Percentiles rank a stretch among this genome's conserved stretches.
These are phyloP conservation scores for Cyphomyrus plagiostoma DNA, from an alignment of 2,113 vertebrate species.

Conservation along the genomic window DNA sequence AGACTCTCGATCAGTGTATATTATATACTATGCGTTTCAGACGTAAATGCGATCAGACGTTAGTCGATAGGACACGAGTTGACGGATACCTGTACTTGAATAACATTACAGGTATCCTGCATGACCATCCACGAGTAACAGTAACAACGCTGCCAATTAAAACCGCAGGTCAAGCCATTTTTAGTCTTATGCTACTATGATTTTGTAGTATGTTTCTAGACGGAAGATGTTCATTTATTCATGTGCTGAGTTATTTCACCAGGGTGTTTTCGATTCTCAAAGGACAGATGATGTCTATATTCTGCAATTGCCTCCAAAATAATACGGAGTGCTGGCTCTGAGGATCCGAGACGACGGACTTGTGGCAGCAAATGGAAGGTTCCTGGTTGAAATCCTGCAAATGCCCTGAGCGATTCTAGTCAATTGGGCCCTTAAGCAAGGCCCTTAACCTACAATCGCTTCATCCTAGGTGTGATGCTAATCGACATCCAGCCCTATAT, in stretches of 20 bases:
- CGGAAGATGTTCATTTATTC: neutral
- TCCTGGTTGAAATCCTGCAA: no score
- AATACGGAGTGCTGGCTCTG: no score
- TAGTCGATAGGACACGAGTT: neutral
- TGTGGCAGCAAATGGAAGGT: no score
- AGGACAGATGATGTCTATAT: neutral
- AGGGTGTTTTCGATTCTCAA: neutral
- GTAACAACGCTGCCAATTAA: neutral
- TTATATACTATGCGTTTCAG: neutral
- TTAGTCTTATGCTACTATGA: neutral
- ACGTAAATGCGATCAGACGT: neutral
- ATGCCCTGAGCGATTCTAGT: no score
- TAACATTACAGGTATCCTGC: neutral
- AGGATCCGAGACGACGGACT: no score
- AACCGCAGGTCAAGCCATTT: neutral
- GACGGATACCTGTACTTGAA: neutral
- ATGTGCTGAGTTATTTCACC: neutral
- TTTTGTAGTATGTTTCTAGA: neutral
- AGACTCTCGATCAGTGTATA: neutral
- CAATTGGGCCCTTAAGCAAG: no score
- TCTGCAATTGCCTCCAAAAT: no score
- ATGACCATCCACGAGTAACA: neutral
- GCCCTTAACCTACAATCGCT: no score
- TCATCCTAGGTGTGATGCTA: no score
- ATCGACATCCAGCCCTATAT: no score